Evolutionary conservation across 1,140 invertebrate genomes (phyloP).

Genomic region (Heliothis subflexa): DNA sequence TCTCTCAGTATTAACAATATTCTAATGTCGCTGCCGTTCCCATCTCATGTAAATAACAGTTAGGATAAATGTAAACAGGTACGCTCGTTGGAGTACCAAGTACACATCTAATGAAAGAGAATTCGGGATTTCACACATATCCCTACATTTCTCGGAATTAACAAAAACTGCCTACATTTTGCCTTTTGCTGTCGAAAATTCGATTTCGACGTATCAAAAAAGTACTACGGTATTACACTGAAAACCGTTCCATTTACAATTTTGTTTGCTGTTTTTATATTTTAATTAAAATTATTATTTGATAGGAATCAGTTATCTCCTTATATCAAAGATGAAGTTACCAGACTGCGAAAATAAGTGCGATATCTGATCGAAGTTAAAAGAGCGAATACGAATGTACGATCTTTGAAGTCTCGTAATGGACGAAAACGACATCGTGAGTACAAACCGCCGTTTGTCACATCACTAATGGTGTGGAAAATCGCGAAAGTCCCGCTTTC

Average conservation of each 20-base stretch:
- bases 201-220: too few relatives aligned
- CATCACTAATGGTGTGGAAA: conserved; percentile 77
- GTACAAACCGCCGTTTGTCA: conserved; percentile 80
- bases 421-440: conserved; percentile 76
- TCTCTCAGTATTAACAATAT: conserved; percentile 14
- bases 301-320: conserved; percentile 10
- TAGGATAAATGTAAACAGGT: conserved; percentile 25
- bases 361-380: conserved; percentile 59
- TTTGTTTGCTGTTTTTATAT: background rate
- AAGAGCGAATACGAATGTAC: conserved; percentile 69
- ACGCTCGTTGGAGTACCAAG: conserved; percentile 2
- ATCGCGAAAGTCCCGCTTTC: conserved; percentile 73
- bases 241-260: background rate
- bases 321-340: conserved; percentile 28
- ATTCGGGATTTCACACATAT: conserved; percentile 12
- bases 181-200: too few relatives aligned
- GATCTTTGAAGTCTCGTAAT: conserved; percentile 74
- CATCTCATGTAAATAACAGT: conserved; percentile 30
- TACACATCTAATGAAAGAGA: conserved; percentile 29
- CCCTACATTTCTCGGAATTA: conserved; percentile 3
- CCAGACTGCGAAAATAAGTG: conserved; percentile 55
- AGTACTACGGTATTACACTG: background rate
- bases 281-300: background rate
- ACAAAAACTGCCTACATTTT: background rate
- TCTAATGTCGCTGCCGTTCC: conserved; percentile 3